Evolutionary conservation across 2,888 invertebrate species (phyloP).

Genomic region (Cheilosia vulpina): DNA sequence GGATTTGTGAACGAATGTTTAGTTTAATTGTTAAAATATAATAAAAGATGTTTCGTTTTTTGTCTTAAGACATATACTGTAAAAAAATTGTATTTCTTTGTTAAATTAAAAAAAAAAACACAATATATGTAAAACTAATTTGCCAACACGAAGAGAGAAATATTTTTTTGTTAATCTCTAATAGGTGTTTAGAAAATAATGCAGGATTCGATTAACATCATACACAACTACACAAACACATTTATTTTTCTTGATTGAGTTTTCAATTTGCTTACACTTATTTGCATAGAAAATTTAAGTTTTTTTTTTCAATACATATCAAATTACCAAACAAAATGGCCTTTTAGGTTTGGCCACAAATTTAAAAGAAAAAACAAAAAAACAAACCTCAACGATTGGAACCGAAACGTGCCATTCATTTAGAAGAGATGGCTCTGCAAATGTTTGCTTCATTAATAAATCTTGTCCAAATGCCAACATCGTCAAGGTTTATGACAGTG

Average conservation of each 20-base stretch:
- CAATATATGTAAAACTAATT: constrained; percentile 6
- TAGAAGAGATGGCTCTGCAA: constrained; percentile 7
- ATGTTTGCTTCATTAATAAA: constrained; percentile 62
- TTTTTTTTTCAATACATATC: constrained; percentile 11
- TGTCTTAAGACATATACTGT: constrained; percentile 41
- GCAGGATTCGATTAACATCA: constrained; percentile 32
- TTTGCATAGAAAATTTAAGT: neutral
- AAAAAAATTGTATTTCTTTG: constrained; percentile 25
- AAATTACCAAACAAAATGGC: constrained; percentile 19
- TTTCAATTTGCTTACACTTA: constrained; percentile 25
- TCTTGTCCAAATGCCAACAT: constrained; percentile 59
- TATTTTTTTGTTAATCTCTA: neutral
- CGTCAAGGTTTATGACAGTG: constrained; percentile 57
- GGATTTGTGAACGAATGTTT: constrained; percentile 36
- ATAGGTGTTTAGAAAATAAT: neutral
- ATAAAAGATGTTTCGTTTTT: constrained; percentile 45
- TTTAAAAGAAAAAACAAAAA: neutral
- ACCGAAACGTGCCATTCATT: constrained; percentile 5
- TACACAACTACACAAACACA: neutral
- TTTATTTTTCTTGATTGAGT: constrained; percentile 13
- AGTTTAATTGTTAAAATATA: constrained; percentile 28
- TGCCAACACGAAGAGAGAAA: constrained; percentile 25
- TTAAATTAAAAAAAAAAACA: constrained; percentile 11
- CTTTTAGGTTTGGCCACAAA: neutral
- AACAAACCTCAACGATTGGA: neutral